Conservation (phyloP, 2,888 invertebrate species). For the Pammene aurita region DNA sequence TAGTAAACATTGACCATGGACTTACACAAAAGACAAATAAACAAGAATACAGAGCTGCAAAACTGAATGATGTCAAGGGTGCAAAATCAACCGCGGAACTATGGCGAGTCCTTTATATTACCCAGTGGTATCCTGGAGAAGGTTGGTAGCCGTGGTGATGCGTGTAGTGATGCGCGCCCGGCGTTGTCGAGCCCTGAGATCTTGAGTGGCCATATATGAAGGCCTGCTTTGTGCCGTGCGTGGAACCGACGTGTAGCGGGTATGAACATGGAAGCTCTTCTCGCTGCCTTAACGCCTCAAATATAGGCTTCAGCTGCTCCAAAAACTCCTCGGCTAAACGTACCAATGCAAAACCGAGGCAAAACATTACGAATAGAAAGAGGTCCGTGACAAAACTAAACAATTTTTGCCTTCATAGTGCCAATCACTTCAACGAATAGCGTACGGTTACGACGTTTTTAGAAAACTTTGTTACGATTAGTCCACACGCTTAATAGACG, state of each 20-base stretch:
- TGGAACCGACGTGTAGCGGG: constrained; percentile 92
- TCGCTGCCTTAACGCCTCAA: constrained; percentile 95
- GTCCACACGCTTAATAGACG: constrained; percentile 72
- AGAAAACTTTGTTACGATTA: constrained; percentile 69
- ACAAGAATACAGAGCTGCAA: constrained; percentile 56
- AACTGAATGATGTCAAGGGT: constrained; percentile 56
- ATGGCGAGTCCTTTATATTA: constrained; percentile 81
- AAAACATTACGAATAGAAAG: constrained; percentile 69
- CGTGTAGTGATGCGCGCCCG: constrained; percentile 85
- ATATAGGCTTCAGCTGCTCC: constrained; percentile 97
- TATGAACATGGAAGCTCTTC: constrained; percentile 96
- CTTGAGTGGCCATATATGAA: constrained; percentile 85
- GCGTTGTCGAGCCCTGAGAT: constrained; percentile 85
- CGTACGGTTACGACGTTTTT: constrained; percentile 58
- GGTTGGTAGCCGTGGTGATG: constrained; percentile 88
- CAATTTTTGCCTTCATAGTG: constrained; percentile 75
- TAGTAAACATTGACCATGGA: constrained; percentile 59
- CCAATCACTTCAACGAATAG: constrained; percentile 76
- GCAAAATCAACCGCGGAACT: constrained; percentile 61
- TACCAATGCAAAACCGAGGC: constrained; percentile 78
- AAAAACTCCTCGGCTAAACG: constrained; percentile 95
- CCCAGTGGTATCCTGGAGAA: constrained; percentile 90
- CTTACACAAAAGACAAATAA: constrained; percentile 60
- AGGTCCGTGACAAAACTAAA: constrained; percentile 57
- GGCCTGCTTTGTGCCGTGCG: constrained; percentile 84